Evolutionary conservation across 2,797 vertebrate genomes (phyloP).

Genomic region (Sus cebifrons): DNA sequence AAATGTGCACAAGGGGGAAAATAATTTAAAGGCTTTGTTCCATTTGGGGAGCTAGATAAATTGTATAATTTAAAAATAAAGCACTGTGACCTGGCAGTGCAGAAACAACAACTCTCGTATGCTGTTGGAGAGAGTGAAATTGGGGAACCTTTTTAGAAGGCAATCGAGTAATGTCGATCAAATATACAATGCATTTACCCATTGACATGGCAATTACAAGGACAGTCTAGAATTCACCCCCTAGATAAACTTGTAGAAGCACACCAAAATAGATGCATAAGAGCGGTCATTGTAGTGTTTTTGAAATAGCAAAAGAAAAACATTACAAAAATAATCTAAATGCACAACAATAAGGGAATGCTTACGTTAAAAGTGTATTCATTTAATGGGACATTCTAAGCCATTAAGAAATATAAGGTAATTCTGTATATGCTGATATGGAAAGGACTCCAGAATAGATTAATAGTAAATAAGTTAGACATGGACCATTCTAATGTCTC

Average conservation of each 20-base stretch:
- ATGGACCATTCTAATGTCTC: not conserved
- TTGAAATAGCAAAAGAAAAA: conserved; percentile 56
- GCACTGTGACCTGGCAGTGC: not conserved
- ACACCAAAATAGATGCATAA: not conserved
- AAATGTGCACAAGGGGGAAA: conserved; percentile 77
- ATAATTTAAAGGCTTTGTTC: conserved; percentile 74
- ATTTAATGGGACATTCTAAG: not conserved
- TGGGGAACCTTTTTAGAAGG: conserved; percentile 11
- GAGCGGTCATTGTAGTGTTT: not conserved
- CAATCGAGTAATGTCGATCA: conserved; percentile 2
- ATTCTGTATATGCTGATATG: not conserved
- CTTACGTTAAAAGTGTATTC: not conserved
- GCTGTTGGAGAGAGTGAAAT: not conserved
- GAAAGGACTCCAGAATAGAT: not conserved
- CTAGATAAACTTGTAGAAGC: conserved; percentile 23
- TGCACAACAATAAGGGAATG: not conserved
- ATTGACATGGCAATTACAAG: not conserved
- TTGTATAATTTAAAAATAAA: conserved; percentile 76
- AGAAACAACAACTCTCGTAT: conserved; percentile 25
- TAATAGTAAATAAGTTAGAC: not conserved
- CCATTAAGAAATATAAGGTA: not conserved
- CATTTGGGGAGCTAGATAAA: conserved; percentile 76
- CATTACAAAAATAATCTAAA: conserved; percentile 36
- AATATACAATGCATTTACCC: not conserved
- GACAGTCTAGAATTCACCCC: not conserved